Evolutionary conservation across 2,888 invertebrate species (phyloP).

Genomic region (Tetranychus truncatus): DNA sequence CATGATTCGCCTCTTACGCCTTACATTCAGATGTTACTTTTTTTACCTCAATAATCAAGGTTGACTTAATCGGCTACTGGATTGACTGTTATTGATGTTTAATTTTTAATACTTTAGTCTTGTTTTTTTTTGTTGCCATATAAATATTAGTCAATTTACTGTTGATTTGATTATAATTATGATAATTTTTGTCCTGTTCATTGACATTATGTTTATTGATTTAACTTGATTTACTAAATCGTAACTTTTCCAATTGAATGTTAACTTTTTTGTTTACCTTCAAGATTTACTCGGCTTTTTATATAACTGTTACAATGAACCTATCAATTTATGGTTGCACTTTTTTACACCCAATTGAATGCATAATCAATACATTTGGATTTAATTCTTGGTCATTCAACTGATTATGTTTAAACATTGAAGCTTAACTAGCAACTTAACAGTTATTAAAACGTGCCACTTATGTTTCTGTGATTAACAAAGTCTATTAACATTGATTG

Average conservation of each 20-base stretch:
- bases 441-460: too few species aligned
- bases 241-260: neutral
- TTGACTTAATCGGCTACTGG: constrained; percentile 4
- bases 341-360: neutral
- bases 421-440: too few species aligned
- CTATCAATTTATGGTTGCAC: neutral
- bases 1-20: too few species aligned
- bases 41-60: neutral
- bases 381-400: neutral
- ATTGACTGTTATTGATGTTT: neutral
- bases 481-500: too few species aligned
- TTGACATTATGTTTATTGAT: neutral
- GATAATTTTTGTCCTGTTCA: neutral
- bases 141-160: neutral
- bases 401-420: neutral
- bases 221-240: neutral
- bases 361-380: neutral
- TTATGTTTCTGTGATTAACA: too few species aligned
- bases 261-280: neutral
- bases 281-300: neutral
- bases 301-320: neutral
- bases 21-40: neutral
- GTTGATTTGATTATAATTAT: neutral
- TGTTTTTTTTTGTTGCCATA: neutral
- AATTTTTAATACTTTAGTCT: neutral